Evolutionary conservation across 2,888 invertebrate genomes (phyloP).

Genomic region (Trileptium ribeirensis): DNA sequence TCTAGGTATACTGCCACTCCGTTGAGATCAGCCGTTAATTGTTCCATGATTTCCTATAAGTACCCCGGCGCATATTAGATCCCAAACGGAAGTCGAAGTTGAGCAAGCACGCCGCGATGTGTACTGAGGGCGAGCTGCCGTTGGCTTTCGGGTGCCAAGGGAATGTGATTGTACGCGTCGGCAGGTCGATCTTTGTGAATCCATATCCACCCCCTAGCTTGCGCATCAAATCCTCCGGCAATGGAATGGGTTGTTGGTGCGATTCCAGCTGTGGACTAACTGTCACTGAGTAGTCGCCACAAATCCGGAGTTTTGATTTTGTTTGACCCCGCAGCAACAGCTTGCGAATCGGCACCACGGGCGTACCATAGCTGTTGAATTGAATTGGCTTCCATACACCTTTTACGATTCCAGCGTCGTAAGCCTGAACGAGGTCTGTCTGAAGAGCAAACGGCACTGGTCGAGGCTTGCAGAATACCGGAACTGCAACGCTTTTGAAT

Average conservation of each 20-base stretch:
- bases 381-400: not conserved
- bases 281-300: conserved; percentile 20
- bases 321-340: not conserved
- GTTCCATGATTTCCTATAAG: conserved; percentile 36
- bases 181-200: not conserved
- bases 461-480: not conserved
- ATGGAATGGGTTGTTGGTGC: conserved; percentile 38
- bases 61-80: not conserved
- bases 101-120: not conserved
- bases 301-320: conserved; percentile 13
- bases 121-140: not conserved
- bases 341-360: not conserved
- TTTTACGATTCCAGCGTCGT: not conserved
- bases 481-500: not conserved
- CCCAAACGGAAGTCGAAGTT: not conserved
- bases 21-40: no score
- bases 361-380: not conserved
- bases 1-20: conserved; percentile 36
- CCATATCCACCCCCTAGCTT: conserved; percentile 31
- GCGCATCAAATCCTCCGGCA: conserved; percentile 34
- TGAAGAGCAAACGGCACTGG: not conserved
- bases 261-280: conserved; percentile 34
- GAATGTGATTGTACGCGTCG: conserved; percentile 8
- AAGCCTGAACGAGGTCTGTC: not conserved
- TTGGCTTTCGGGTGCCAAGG: not conserved